Percentiles rank a stretch among this genome's conserved stretches.
Conservation (phyloP, 2,113 vertebrate species). For the Anoura caudifer region DNA sequence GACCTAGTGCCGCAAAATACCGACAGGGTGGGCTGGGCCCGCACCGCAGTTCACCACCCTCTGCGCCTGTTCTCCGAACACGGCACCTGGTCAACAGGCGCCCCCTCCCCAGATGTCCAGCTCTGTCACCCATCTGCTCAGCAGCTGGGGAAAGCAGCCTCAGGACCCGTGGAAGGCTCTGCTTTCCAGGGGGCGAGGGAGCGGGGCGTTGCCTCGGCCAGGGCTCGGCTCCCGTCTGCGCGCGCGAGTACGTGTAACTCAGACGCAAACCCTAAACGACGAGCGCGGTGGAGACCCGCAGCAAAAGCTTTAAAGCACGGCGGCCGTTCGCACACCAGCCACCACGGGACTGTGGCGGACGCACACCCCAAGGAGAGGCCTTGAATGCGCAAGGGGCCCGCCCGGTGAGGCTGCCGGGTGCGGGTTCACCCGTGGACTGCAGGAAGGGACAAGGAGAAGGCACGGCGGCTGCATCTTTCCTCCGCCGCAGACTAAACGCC, state of each 20-base stretch:
- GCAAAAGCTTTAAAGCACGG: neutral
- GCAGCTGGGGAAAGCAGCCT: neutral
- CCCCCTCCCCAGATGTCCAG: neutral
- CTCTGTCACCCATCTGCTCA: neutral
- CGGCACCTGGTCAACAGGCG: neutral
- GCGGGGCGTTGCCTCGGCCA: neutral
- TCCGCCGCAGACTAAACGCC: neutral
- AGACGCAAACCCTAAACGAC: neutral
- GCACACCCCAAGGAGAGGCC: neutral
- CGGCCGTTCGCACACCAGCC: neutral
- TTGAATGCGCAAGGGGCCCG: neutral
- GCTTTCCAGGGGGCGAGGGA: neutral
- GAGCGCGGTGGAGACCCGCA: neutral
- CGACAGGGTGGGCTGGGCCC: neutral
- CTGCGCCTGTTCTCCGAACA: neutral
- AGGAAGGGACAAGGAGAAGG: neutral
- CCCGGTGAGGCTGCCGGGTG: neutral
- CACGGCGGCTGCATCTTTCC: neutral
- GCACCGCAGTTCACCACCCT: neutral
- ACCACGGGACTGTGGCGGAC: neutral
- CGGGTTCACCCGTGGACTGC: neutral
- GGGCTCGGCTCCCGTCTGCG: neutral
- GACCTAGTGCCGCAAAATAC: neutral
- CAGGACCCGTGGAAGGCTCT: neutral
- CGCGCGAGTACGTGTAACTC: neutral